Percentiles rank a stretch among this genome's conserved stretches.
Conservation (phyloP, 2,797 vertebrate species). For the Carcharodon carcharias region DNA sequence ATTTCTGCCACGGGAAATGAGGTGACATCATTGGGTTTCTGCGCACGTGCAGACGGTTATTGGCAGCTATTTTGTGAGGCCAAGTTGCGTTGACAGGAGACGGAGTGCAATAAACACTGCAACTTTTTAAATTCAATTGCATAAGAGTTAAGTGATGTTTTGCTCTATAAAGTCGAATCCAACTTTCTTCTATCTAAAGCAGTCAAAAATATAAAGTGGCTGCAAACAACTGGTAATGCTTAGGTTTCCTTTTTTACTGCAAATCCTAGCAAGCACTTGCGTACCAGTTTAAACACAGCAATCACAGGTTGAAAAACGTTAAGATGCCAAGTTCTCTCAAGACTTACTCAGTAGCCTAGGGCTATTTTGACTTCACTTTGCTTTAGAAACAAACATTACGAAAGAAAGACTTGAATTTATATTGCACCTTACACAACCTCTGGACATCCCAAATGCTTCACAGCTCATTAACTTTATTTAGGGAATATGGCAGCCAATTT, state of each 20-base stretch:
- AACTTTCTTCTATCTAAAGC: neutral
- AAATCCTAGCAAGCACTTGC: neutral
- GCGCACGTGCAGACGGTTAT: too few species aligned
- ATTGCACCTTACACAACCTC: neutral
- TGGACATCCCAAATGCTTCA: neutral
- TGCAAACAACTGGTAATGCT: neutral
- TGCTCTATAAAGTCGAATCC: neutral
- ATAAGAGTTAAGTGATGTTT: neutral
- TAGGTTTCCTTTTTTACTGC: neutral
- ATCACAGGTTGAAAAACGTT: neutral
- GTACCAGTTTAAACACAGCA: neutral
- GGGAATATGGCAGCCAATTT: neutral
- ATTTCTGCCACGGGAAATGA: too few species aligned
- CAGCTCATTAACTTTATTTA: neutral
- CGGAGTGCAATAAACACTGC: neutral
- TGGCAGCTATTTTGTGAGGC: too few species aligned
- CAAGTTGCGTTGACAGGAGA: too few species aligned
- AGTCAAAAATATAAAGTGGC: neutral
- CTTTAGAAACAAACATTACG: neutral
- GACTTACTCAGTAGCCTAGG: neutral
- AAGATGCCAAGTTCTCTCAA: neutral
- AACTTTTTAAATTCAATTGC: neutral
- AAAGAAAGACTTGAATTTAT: neutral
- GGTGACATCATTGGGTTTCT: too few species aligned
- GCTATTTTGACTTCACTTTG: neutral